Conservation (phyloP, 2,113 vertebrate species). For the Panthera uncia region DNA sequence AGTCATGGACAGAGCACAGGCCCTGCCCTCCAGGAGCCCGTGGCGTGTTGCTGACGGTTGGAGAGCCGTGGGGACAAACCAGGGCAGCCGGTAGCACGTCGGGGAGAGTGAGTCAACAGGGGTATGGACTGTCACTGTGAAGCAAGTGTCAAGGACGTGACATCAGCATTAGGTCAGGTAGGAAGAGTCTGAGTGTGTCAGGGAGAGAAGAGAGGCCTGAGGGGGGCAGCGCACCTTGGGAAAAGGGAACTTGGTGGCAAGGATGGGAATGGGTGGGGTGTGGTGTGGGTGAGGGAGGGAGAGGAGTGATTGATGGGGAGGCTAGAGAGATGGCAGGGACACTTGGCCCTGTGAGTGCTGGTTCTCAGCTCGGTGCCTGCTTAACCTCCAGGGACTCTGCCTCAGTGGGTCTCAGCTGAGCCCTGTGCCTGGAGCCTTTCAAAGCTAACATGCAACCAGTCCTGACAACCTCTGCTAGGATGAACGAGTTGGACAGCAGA, state of each 20-base stretch:
- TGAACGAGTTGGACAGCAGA: neutral
- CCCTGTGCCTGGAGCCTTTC: neutral
- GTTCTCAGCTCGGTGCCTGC: neutral
- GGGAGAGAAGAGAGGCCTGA: neutral
- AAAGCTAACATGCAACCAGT: neutral
- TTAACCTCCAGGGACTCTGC: neutral
- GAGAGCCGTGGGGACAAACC: neutral
- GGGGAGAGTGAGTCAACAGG: neutral
- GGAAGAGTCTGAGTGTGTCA: neutral
- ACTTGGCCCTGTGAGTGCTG: rapidly evolving
- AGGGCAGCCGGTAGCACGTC: rapidly evolving
- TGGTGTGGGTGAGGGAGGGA: neutral
- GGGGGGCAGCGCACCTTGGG: neutral
- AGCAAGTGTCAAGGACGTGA: rapidly evolving
- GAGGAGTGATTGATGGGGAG: neutral
- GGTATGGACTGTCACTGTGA: neutral
- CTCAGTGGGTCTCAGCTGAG: neutral
- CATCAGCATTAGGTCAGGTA: neutral
- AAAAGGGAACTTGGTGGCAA: rapidly evolving
- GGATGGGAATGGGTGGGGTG: neutral
- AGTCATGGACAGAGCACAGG: neutral
- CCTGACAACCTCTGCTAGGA: neutral
- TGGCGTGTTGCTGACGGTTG: neutral
- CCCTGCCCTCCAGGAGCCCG: neutral
- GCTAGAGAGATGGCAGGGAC: neutral